Evolutionary conservation across 2,888 invertebrate genomes (phyloP), one percentile per base, ranked within the genome.

Genomic region (Phymatocera aterrima): DNA sequence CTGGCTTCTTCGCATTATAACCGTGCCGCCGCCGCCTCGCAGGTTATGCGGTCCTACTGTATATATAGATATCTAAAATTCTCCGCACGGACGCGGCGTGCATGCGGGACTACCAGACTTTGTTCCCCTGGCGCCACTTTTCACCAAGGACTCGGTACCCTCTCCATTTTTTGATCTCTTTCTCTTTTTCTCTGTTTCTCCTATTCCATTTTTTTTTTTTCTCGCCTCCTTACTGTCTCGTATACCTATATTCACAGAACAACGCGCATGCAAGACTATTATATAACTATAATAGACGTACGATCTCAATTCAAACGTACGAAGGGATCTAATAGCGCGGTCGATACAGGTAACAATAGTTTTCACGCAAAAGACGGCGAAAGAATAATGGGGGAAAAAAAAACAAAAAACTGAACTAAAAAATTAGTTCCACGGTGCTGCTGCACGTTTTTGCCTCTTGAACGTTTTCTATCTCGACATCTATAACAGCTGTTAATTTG

Each of bases 81-180:
- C 84, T 80, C 48, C 5, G 79, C 84, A 85, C 84, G 85, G 74
- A n/a, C n/a, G n/a, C n/a, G n/a, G n/a, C n/a, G n/a, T n/a, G n/a
- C n/a, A n/a, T n/a, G n/a, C n/a, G n/a, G n/a, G n/a, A 57, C 77
- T 28, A 57, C 43, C 65, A 78, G 72, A 31, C 74, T 79, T 77
- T 57, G 64, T 74, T 85, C 82, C 81, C 83, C 21, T 46, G 80
- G 51, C 68, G 79, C 79, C 79, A 81, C 83, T 84, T 85, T 79
- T 79, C 82, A 72, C 77, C 78, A 68, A 84, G 79, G 78, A 80
- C 61, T 84, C 79, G 68, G 68, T 24, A 15, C 21, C 12, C 31
- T 37, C 34, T 12, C 3, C 28, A 10, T 61, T 34, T 28, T n/a
- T n/a, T n/a, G n/a, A n/a, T n/a, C n/a, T 51, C 34, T 31, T 34